These are phyloP conservation scores for Sorex araneus DNA, from an alignment of 2,113 vertebrate species.

Conservation along the genomic window DNA sequence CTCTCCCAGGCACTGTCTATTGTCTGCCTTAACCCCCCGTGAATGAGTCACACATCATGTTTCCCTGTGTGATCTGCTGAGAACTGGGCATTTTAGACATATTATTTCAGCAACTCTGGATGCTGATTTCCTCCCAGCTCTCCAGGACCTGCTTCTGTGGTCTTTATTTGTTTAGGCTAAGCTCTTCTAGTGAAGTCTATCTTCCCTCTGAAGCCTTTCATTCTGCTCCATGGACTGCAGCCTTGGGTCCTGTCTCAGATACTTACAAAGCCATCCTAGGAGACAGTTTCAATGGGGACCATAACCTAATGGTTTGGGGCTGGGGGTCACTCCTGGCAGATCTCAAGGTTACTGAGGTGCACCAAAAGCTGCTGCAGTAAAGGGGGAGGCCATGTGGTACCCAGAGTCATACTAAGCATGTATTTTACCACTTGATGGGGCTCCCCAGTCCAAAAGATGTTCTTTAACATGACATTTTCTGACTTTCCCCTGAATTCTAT, in stretches of 20 bases:
- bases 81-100: background rate
- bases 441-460: no score
- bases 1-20: background rate
- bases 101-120: background rate
- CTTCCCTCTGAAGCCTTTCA: background rate
- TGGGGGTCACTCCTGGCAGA: no score
- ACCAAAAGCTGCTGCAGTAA: no score
- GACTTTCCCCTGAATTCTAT: background rate
- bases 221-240: background rate
- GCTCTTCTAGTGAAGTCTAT: background rate
- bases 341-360: no score
- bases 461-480: background rate
- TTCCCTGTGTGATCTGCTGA: background rate
- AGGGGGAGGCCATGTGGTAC: no score
- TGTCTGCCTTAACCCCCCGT: background rate
- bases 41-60: background rate
- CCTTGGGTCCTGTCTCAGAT: background rate
- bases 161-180: background rate
- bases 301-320: no score
- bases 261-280: no score
- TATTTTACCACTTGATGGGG: no score
- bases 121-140: background rate
- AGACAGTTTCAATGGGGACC: no score
- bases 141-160: background rate
- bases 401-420: no score